Base-by-base conservation (phyloP, 2,113 vertebrate genomes). In the Catharus minimus region DNA sequence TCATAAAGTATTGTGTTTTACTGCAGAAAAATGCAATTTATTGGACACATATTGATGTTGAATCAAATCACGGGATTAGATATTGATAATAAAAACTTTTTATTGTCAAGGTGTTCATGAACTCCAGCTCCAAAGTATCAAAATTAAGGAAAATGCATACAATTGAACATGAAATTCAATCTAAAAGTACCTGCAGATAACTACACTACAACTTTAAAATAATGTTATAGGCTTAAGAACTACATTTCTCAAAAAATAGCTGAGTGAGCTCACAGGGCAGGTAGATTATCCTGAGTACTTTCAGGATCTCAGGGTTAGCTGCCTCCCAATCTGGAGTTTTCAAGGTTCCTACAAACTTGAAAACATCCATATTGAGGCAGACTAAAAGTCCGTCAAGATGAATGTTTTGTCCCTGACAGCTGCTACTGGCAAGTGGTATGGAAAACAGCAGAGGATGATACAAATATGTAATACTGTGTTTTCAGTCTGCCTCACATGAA, bases 21-120 rank as follows among this genome's bases (percentile, higher is more conserved):
- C 17, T 47, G 62, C 36, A 58, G 75, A 77, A 82, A 84, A 91
- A 47, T 43, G 27, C n/a, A 64, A n/a, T 67, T 60, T 68, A 3
- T 75, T 47, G 15, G 61, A 55, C 28, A 46, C 0, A 0, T 17
- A 11, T 14, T 56, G 44, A 26, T 58, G 56, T 11, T 46, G 41
- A 79, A 72, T 88, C 27, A 56, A 71, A 76, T 52, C 9, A 49
- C 1, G 4, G 19, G 58, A 56, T 79, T 76, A 76, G 11, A 20
- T 75, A 44, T 76, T 79, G 77, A 36, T 26, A 64, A 38, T 38
- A 38, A 38, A 38, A 38, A 52, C 36, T 83, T 7, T 8, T 79
- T 76, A 58, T 67, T 60, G 41, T 64, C 11, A 71, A 76, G 44
- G 21, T 76, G 24, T n/a, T 88, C 53, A 72, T 39, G 13, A 94